A percentile compares a stretch with the other conserved stretches of the same genome.
phyloP scores from a whole-genome alignment of 2,888 invertebrate species.

The Schizotus pectinicornis region DNA sequence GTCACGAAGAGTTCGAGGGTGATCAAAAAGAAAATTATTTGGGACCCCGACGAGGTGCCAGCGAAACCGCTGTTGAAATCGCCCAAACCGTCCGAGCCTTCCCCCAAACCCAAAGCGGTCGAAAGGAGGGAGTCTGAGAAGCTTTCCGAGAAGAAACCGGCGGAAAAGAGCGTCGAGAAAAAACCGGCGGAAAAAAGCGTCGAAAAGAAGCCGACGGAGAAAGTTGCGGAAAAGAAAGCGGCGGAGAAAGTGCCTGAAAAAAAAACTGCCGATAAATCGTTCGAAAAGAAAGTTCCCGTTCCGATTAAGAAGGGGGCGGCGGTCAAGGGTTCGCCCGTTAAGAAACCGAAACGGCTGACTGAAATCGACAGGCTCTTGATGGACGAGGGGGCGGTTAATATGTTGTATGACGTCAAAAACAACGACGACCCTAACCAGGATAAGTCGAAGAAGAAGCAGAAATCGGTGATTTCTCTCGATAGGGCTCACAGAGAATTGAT shows the following conservation, averaged over 20 bases:
- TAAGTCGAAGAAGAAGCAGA: conserved; percentile 42
- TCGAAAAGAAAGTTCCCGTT: conserved; percentile 29
- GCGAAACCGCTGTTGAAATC: conserved; percentile 53
- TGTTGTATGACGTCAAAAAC: conserved; percentile 78
- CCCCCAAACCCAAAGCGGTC: neutral
- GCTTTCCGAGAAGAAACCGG: conserved; percentile 22
- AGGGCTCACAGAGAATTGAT: conserved; percentile 51
- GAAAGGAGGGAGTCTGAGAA: conserved; percentile 17
- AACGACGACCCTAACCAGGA: conserved; percentile 46
- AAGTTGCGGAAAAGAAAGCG: conserved; percentile 23
- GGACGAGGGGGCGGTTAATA: conserved; percentile 87
- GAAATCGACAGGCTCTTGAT: conserved; percentile 80
- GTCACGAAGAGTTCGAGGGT: conserved; percentile 62
- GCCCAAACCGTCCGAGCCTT: conserved; percentile 27
- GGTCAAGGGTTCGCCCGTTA: conserved; percentile 30
- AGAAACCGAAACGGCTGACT: conserved; percentile 54
- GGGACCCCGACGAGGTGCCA: conserved; percentile 70
- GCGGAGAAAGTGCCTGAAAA: conserved; percentile 30
- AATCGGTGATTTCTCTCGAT: conserved; percentile 48
- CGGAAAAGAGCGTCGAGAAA: conserved; percentile 23
- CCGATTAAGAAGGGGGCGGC: conserved; percentile 25
- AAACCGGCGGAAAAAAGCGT: neutral
- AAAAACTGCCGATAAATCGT: conserved; percentile 31
- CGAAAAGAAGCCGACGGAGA: conserved; percentile 27
- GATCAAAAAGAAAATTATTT: conserved; percentile 76